Base-by-base conservation (phyloP, 2,113 vertebrate species). In the Pavo muticus region DNA sequence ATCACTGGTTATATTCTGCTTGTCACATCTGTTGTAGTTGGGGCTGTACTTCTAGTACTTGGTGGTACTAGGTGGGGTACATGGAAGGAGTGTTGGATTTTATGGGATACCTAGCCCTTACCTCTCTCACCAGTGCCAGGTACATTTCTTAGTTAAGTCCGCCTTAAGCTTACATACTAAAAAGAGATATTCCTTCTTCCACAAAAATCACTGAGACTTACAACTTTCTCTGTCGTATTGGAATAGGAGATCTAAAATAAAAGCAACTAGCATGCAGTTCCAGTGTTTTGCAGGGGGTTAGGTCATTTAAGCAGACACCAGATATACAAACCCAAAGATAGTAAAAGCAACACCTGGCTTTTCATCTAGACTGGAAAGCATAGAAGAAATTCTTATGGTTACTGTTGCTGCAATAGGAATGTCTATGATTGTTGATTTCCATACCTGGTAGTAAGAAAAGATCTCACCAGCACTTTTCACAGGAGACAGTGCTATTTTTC, bases 201-300 rank as follows among this genome's bases (percentile, higher is more conserved):
- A 25, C 39, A 48, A 27, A 72, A 79, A 52, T 52, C 13, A 27
- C 24, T 14, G 50, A 52, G 24, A 14, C 25, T 14, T 52, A 27
- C 13, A 27, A 52, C 50, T 52, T 52, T 52, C 50, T 52, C 50
- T 52, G 50, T 14, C 7, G 23, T 74, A n/a, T 23, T 72, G 20
- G 19, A 75, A 65, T n/a, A 82, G 48, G 63, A 93, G 6, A 68
- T 75, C 16, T 72, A 48, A 54, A 76, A 24, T 40, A 73, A 21
- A 6, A 47, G 60, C 42, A 84, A 35, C 0, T 5, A 74, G 14
- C 0, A 0, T 74, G 14, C 44, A 75, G 45, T 87, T 29, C 30
- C 30, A 65, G 54, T 30, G 54, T 44, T 78, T 60, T 84, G 47
- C 13, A 61, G 35, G 48, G 14, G 11, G 42, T 82, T 60, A 44